Percentiles rank a stretch among this genome's conserved stretches.
phyloP scores from a whole-genome alignment of 2,888 invertebrate genomes.

The Cenopis cana region DNA sequence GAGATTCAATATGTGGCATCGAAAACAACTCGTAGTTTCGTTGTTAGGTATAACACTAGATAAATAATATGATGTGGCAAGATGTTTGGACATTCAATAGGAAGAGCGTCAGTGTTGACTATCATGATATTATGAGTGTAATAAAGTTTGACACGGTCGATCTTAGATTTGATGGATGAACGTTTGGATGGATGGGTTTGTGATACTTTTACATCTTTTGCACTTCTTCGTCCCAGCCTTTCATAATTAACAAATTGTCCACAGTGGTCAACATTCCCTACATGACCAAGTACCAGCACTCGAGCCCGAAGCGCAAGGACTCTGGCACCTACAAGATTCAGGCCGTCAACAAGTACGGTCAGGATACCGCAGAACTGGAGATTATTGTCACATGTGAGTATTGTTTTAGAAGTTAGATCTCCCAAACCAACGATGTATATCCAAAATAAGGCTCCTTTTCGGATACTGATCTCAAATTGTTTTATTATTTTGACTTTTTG shows the following conservation, averaged over 20 bases:
- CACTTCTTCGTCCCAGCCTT: neutral
- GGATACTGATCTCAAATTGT: too few relatives aligned
- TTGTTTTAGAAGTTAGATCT: neutral
- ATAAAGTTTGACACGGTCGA: too few relatives aligned
- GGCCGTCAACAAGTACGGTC: constrained; percentile 94
- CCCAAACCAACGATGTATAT: too few relatives aligned
- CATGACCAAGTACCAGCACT: constrained; percentile 94
- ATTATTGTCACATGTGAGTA: constrained; percentile 94
- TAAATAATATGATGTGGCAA: too few relatives aligned
- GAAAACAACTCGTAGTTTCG: too few relatives aligned
- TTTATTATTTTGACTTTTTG: too few relatives aligned
- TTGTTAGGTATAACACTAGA: too few relatives aligned
- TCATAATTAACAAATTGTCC: constrained; percentile 11
- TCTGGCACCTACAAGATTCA: constrained; percentile 95
- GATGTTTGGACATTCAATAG: too few relatives aligned
- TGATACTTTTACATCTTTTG: neutral
- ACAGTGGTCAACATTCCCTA: constrained; percentile 93
- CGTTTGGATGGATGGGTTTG: neutral
- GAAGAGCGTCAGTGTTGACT: too few relatives aligned
- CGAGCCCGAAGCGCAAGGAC: constrained; percentile 94
- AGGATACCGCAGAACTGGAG: constrained; percentile 95
- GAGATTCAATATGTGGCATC: too few relatives aligned
- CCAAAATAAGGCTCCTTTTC: too few relatives aligned
- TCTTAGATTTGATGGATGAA: neutral
- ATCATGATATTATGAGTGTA: too few relatives aligned